A percentile compares a stretch with the other conserved stretches of the same genome.
Evolutionary conservation across 2,888 invertebrate genomes (phyloP).

Genomic region (Caenorhabditis plicata): DNA sequence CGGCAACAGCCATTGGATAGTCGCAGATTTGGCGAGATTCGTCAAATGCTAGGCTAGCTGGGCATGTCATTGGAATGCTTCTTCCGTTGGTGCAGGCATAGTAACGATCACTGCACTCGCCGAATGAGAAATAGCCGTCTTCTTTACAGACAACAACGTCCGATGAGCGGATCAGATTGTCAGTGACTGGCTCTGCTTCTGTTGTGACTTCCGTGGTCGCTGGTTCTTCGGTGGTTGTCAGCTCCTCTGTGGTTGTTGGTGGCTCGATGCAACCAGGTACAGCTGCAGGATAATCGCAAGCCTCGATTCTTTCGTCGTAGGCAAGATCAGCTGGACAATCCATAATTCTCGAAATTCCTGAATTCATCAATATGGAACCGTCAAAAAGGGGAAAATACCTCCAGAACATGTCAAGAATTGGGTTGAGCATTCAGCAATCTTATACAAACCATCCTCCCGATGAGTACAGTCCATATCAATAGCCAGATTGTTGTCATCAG

Average conservation of each 20-base stretch:
- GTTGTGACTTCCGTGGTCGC: conserved; percentile 3
- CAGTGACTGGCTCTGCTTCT: conserved; percentile 3
- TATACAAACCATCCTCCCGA: conserved; percentile 19
- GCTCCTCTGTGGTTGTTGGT: background rate
- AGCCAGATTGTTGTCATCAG: conserved; percentile 4
- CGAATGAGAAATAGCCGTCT: conserved; percentile 32
- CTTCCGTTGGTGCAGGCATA: conserved; percentile 29
- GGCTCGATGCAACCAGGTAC: conserved; percentile 9
- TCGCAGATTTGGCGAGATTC: conserved; percentile 24
- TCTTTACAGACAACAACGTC: background rate
- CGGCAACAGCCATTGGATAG: conserved; percentile 25
- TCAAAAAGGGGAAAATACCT: conserved; percentile 3
- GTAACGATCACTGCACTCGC: conserved; percentile 30
- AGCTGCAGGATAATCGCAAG: conserved; percentile 17
- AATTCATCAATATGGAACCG: no score
- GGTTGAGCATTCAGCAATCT: conserved; percentile 19
- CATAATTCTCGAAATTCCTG: conserved; percentile 24
- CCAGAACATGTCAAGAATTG: conserved; percentile 26
- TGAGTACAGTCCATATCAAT: conserved; percentile 14
- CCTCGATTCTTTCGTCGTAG: conserved; percentile 12
- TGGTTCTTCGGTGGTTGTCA: background rate
- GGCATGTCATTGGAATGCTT: conserved; percentile 26
- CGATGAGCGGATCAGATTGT: conserved; percentile 2
- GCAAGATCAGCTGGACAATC: conserved; percentile 22
- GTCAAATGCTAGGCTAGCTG: conserved; percentile 31